Evolutionary conservation across 1,140 invertebrate species (phyloP), one percentile per base, ranked within the genome.

Genomic region (Aphelenchoides fujianensis): DNA sequence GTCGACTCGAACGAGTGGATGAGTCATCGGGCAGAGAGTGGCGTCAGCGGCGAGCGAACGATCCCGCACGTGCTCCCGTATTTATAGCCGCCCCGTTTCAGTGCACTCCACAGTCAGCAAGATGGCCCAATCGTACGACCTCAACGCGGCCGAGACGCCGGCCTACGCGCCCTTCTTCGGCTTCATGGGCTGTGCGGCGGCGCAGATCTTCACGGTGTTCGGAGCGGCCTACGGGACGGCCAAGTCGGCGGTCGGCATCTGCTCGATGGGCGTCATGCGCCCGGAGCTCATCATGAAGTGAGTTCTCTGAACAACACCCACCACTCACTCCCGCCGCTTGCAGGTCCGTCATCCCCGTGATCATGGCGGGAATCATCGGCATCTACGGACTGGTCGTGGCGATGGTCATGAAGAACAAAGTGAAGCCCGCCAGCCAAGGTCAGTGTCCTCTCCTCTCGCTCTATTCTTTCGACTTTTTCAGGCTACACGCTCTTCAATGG

Each of bases 231-330:
- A 98, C 90, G 96, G 96, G 84, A 99, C 96, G 79, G 96, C 96
- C 59, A 98, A 98, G 88, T 97, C 95, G 78, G 96, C 96, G 77
- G 97, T 94, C 72, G 96, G 96, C 88, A 99, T 98, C 85, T 94
- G 95, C 82, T 94, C 95, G 79, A 98, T 98, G 96, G 95, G 96
- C 78, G 95, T 99, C 78, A 98, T 98, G 95, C 89, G 95, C 87
- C 96, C 96, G 70, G 96, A 98, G 87, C 89, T 97, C 84, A 98
- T 99, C 87, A 98, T 98, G 95, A 98, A 98, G 97, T n/a, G n/a
- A n/a, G n/a, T n/a, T 76, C 96, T 94, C 94, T 99, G 88, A 99
- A 12, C 23, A 12, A 12, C 12, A 23, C 23, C 12, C 12, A 23
- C 23, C 23, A 23, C 12, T 48, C 12, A 23, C 41, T 48, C 23